Evolutionary conservation across 2,113 vertebrate species (phyloP).

Genomic region (Calidris pugnax): DNA sequence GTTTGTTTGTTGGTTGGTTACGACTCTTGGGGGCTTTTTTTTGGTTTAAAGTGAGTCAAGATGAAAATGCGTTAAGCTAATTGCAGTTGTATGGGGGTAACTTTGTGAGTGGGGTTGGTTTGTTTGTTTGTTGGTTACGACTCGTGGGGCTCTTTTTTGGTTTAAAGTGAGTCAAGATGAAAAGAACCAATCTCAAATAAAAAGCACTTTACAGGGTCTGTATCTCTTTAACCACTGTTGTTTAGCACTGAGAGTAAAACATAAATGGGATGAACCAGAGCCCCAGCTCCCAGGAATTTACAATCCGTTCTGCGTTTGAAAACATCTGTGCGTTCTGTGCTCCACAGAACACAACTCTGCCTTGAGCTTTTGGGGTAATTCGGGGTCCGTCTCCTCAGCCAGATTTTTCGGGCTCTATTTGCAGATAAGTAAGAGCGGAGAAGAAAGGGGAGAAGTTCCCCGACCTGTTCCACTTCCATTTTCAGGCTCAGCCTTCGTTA

Average conservation of each 20-base stretch:
- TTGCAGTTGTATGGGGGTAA: not conserved
- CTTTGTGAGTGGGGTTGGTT: not conserved
- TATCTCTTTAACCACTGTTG: not conserved
- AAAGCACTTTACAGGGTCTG: not conserved
- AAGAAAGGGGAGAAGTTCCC: not conserved
- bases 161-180: not conserved
- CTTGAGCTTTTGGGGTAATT: not conserved
- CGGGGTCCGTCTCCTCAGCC: not conserved
- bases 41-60: not conserved
- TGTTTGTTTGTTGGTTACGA: not conserved
- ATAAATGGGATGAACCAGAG: not conserved
- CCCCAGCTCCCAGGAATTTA: not conserved
- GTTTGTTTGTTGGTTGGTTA: not conserved
- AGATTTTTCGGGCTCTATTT: not conserved
- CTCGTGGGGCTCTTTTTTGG: not conserved
- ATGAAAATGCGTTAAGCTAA: not conserved
- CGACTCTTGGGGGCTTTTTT: not conserved
- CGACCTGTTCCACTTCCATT: not conserved
- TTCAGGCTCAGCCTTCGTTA: not conserved
- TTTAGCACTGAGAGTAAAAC: not conserved
- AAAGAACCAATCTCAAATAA: not conserved
- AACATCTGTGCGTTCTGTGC: not conserved
- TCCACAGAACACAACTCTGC: not conserved
- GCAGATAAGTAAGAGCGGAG: accelerated
- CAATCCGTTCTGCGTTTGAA: not conserved